Base-by-base conservation (phyloP, 2,113 vertebrate genomes). In the Danionella cerebrum region DNA sequence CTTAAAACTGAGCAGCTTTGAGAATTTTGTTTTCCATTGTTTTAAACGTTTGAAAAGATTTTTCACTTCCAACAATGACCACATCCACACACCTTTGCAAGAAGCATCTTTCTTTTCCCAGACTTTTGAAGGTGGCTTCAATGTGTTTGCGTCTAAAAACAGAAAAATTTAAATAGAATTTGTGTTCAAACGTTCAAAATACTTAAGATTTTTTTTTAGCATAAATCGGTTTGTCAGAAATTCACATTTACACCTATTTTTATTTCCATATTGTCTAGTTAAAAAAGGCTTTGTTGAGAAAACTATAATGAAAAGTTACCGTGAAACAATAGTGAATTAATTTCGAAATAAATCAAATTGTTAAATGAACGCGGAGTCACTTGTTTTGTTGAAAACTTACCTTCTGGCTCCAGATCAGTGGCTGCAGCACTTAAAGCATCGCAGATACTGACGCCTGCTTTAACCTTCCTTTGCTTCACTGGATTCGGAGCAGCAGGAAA, bases 391-490 rank as follows among this genome's bases (percentile, higher is more conserved):
- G 6, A 9, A n/a, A 11, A 31, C 64, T 67, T 13, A 77, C 75
- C 75, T 51, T 33, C 38, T 12, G 59, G 6, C 11, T 24, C 51
- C 24, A 51, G 45, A 39, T 57, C 70, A 12, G 16, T 18, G 9
- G 65, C 35, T 33, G 45, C 63, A 1, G 41, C 29, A 7, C 69
- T 75, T 0, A 35, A 48, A 24, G 48, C 3, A 3, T 73, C 29
- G 2, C 58, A 73, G 2, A 73, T 39, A 8, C 29, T 65, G 24
- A 78, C 35, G 48, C 41, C 51, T 24, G 54, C 69, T 66, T 83
- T 83, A 1, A 76, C 42, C 74, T 77, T 83, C 59, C 79, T 77
- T 68, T 77, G 85, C 67, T 57, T 84, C 24, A 54, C 42, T 14
- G 66, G 58, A 63, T 78, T 83, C 2, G 60, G 54, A 3, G 74